Evolutionary conservation across 2,888 invertebrate species (phyloP), one percentile per base, ranked within the genome.

Genomic region (Mesorhabditis belari): DNA sequence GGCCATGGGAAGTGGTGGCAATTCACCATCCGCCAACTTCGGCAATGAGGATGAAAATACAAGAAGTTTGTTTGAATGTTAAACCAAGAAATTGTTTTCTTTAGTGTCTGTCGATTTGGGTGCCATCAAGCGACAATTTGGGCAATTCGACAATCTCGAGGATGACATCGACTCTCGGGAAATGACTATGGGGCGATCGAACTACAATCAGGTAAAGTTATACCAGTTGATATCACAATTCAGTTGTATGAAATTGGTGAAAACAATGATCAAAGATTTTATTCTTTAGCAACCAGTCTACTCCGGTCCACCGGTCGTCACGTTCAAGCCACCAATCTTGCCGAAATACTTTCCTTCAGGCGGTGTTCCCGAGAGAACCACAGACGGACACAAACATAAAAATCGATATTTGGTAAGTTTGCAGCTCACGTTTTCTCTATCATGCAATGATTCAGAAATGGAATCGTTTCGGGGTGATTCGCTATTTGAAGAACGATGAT

Each of bases 401-500:
- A 9, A n/a, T 71, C 87, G 91, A 83, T 91, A 86, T 73, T 86
- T 88, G 87, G 87, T 87, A 25, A 35, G 12, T 28, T 66, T 58
- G 54, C n/a, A n/a, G n/a, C n/a, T n/a, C n/a, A n/a, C n/a, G n/a
- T n/a, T n/a, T n/a, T n/a, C n/a, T n/a, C n/a, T n/a, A n/a, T n/a
- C n/a, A n/a, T n/a, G n/a, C n/a, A n/a, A n/a, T n/a, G n/a, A n/a
- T 67, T 55, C 60, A 87, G 87, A 88, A 90, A 58, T 96, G 93
- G 91, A 96, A 96, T 80, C 88, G 89, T 58, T 87, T 91, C 4
- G 96, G 94, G n/a, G 88, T 94, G 68, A 88, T 94, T 0, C 87
- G 89, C 6, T 88, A 89, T 74, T 90, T 90, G 80, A 87, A 87
- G 0, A 86, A 85, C 1, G 89, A 88, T 67, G 87, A 87, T 0